Percentiles rank a stretch among this genome's conserved stretches.
These are phyloP conservation scores for Lepidurus arcticus DNA, from an alignment of 1,140 invertebrate genomes.

Conservation along the genomic window DNA sequence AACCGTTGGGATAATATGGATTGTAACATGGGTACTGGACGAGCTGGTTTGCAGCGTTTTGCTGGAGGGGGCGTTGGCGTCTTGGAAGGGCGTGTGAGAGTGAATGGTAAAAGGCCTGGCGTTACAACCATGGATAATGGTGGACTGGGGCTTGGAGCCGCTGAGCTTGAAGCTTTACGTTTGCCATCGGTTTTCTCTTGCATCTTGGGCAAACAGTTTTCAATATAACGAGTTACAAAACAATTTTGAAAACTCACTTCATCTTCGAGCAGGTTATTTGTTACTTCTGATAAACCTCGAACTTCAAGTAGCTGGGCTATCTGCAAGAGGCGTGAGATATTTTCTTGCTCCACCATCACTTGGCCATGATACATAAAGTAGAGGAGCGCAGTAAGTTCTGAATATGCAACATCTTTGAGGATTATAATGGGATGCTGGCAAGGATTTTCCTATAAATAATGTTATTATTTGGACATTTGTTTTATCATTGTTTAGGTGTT, in stretches of 20 bases:
- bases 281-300: slow-evolving; percentile 37
- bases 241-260: not conserved
- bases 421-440: slow-evolving; percentile 53
- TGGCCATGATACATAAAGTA: slow-evolving; percentile 52
- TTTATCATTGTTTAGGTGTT: not conserved
- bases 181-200: not conserved
- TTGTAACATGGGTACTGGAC: slow-evolving; percentile 36
- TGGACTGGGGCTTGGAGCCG: not conserved
- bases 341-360: slow-evolving; percentile 38
- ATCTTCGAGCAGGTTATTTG: slow-evolving; percentile 27
- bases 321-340: slow-evolving; percentile 36
- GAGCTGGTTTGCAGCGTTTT: slow-evolving; percentile 26
- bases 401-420: slow-evolving; percentile 48
- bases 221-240: not conserved
- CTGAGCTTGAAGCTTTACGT: not conserved
- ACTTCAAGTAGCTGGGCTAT: slow-evolving; percentile 39
- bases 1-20: slow-evolving; percentile 35
- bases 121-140: not conserved
- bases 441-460: slow-evolving; percentile 50
- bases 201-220: not conserved
- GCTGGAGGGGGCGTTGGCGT: slow-evolving; percentile 27
- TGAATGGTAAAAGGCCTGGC: not conserved
- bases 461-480: not conserved
- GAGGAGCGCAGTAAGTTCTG: slow-evolving; percentile 49
- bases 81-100: not conserved